phyloP scores from a whole-genome alignment of 1,140 invertebrate species.

The Heliconius congener region DNA sequence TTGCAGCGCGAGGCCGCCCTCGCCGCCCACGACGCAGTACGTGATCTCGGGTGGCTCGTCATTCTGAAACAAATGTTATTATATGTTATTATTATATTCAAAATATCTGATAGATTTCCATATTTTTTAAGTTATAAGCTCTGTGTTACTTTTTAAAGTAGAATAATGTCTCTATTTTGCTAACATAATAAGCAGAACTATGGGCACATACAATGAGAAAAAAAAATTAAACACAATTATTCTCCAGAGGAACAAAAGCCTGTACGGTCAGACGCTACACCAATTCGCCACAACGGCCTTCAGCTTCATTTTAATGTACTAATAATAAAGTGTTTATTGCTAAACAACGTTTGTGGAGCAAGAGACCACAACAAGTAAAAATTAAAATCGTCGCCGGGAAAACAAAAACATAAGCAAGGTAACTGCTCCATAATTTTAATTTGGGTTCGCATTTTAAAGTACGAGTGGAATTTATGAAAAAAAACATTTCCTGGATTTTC shows the following conservation, averaged over 20 bases:
- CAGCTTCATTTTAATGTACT: no score
- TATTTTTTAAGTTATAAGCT: no score
- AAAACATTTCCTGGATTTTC: neutral
- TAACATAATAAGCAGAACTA: no score
- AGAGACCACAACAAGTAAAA: neutral
- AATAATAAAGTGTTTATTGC: no score
- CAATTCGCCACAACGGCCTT: no score
- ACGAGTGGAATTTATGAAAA: neutral
- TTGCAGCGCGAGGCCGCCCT: constrained; percentile 91
- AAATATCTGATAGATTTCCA: neutral
- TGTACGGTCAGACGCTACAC: no score
- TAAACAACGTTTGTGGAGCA: neutral
- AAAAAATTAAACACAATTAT: no score
- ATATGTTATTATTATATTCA: neutral
- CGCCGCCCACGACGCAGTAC: constrained; percentile 93
- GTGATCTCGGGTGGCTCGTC: constrained; percentile 95
- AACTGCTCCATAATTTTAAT: neutral
- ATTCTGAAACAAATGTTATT: constrained; percentile 83
- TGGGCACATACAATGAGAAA: no score
- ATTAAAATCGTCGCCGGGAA: neutral
- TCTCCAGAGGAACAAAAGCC: no score
- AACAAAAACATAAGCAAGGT: neutral
- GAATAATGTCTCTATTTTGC: no score
- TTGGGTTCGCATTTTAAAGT: neutral
- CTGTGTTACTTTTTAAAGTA: no score